Conservation (phyloP, 2,888 invertebrate genomes). For the Drosophila monieri region DNA sequence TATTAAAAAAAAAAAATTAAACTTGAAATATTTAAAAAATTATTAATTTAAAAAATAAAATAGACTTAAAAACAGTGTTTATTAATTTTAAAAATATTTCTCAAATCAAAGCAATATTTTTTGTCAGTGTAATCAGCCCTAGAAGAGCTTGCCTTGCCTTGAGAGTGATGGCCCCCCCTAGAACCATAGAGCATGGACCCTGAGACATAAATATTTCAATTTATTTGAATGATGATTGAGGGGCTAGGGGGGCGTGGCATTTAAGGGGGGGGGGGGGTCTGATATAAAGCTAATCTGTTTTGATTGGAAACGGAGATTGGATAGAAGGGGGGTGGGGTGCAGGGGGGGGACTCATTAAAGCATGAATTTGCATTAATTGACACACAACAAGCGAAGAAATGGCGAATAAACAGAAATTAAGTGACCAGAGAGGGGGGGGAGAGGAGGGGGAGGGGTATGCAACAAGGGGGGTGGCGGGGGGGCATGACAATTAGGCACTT, state of each 20-base stretch:
- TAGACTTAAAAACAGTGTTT: too few relatives aligned
- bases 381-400: constrained; percentile 25
- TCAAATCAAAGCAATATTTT: too few relatives aligned
- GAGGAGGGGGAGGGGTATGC: not conserved
- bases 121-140: not conserved
- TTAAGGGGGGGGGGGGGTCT: not conserved
- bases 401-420: constrained; percentile 33
- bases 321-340: not conserved
- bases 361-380: constrained; percentile 64
- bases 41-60: too few relatives aligned
- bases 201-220: constrained; percentile 51
- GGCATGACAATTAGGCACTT: constrained; percentile 65
- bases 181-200: not conserved
- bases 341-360: constrained; percentile 19
- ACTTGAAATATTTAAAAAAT: too few relatives aligned
- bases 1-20: too few relatives aligned
- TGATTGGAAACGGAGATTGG: constrained; percentile 59
- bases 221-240: constrained; percentile 43
- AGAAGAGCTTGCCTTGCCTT: not conserved
- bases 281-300: constrained; percentile 41
- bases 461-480: constrained; percentile 17
- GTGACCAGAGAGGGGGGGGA: constrained; percentile 37
- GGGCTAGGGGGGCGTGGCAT: not conserved
- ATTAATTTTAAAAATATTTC: too few relatives aligned
- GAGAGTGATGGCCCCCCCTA: constrained; percentile 3